phyloP scores from a whole-genome alignment of 2,797 vertebrate genomes.

The Tympanoctomys barrerae region DNA sequence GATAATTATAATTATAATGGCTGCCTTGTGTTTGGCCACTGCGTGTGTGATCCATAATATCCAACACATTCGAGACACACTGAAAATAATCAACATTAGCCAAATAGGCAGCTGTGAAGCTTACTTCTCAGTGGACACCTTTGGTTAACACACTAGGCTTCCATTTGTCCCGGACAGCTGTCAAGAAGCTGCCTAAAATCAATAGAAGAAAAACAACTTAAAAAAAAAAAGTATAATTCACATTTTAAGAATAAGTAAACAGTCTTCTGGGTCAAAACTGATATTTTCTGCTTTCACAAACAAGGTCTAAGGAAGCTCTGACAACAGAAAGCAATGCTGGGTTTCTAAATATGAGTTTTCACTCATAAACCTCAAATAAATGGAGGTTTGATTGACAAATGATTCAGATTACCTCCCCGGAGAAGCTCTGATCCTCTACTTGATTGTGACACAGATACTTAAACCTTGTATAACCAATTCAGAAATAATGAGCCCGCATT shows the following conservation, averaged over 20 bases:
- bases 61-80: conserved; percentile 22
- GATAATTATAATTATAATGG: conserved; percentile 30
- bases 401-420: background rate
- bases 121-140: background rate
- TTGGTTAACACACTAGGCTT: background rate
- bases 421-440: background rate
- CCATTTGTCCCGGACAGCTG: background rate
- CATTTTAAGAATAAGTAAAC: background rate
- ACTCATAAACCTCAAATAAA: background rate
- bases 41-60: background rate
- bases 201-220: background rate
- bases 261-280: background rate
- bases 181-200: background rate
- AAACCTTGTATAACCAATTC: background rate
- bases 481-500: background rate
- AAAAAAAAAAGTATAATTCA: background rate
- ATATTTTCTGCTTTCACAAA: background rate
- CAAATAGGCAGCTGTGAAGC: background rate
- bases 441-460: background rate
- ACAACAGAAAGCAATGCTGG: background rate
- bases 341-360: background rate
- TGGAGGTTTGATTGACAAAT: background rate
- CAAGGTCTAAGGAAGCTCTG: background rate
- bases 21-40: background rate
- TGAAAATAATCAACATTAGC: conserved; percentile 35